Base-by-base conservation (phyloP, 2,797 vertebrate genomes). In the Ctenopoma kingsleyae region DNA sequence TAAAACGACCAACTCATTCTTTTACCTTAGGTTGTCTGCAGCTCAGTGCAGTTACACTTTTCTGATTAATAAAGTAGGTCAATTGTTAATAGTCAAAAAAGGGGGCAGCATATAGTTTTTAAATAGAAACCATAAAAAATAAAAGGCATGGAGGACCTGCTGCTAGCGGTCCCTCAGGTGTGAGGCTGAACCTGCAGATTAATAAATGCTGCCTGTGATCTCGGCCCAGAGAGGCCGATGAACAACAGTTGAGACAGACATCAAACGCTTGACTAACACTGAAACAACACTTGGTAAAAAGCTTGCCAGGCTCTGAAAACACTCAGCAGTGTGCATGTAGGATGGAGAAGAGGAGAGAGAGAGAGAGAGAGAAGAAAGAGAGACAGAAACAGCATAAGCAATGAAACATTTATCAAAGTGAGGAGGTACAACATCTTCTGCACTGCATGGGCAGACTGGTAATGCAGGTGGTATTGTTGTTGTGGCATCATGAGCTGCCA, bases 321-420 rank as follows among this genome's bases (percentile, higher is more conserved):
- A 12, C 54, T 72, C 62, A 47, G 40, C 46, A n/a, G 48, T 16
- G 55, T 53, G 67, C 52, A 43, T 48, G 59, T 20, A 46, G 47
- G 64, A 75, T 7, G 43, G 51, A 59, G 69, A 66, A 58, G 27
- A 57, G 61, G 35, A 27, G 48, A 35, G 19, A 12, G 43, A 49
- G 40, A 50, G 53, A 60, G 35, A 32, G 46, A 35, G 15, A n/a
- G 44, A 49, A 68, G 46, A 73, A 50, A 78, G 23, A 51, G 51
- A 85, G 61, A 78, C 19, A 22, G 65, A 87, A 61, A 80, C 46
- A 38, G 66, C 62, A 59, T 74, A 70, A 80, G 82, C 67, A 76
- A 86, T 81, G 73, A 91, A 82, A 88, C 78, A 90, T 90, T 87
- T 74, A 87, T 88, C 87, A 89, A 83, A 85, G 77, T 20, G 43